Percentiles rank a stretch among this genome's conserved stretches.
These are phyloP conservation scores for Nannoperca australis DNA, from an alignment of 2,797 vertebrate genomes.

Conservation along the genomic window DNA sequence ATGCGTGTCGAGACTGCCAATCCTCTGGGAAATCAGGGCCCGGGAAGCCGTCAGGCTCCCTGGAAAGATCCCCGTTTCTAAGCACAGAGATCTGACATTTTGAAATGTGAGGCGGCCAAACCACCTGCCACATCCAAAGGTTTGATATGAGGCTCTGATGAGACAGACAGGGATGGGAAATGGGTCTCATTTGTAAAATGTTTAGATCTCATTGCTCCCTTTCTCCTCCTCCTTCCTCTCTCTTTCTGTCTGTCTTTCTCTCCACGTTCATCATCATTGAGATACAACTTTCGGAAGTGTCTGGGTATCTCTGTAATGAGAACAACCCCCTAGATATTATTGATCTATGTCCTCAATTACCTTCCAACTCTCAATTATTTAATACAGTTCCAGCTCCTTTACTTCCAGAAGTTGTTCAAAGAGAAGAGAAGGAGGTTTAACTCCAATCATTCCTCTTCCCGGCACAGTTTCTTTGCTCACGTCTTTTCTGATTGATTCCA, in stretches of 20 bases:
- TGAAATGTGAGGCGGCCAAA: conserved; percentile 76
- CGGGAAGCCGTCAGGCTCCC: conserved; percentile 76
- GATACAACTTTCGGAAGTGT: conserved; percentile 74
- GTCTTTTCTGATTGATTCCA: conserved; percentile 68
- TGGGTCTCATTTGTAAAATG: conserved; percentile 78
- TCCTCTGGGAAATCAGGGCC: conserved; percentile 84
- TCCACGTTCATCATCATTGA: conserved; percentile 78
- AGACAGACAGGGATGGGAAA: conserved; percentile 71
- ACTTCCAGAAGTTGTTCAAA: conserved; percentile 74
- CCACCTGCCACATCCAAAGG: conserved; percentile 76
- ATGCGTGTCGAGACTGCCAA: conserved; percentile 82
- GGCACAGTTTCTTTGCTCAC: conserved; percentile 52
- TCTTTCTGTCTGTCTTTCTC: conserved; percentile 41
- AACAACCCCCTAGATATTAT: conserved; percentile 80
- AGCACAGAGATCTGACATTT: conserved; percentile 81
- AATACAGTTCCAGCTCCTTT: conserved; percentile 69
- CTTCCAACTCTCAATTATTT: conserved; percentile 80
- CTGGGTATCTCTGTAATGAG: conserved; percentile 75
- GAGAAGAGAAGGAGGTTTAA: conserved; percentile 56
- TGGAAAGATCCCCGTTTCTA: conserved; percentile 72
- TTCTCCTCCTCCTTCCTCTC: conserved; percentile 34
- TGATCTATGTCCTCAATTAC: conserved; percentile 84
- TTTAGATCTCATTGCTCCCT: conserved; percentile 66
- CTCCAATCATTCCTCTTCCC: conserved; percentile 54
- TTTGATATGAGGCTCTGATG: conserved; percentile 69